Evolutionary conservation across 2,797 vertebrate genomes (phyloP), one percentile per base, ranked within the genome.

Genomic region (Gambelia wislizenii): DNA sequence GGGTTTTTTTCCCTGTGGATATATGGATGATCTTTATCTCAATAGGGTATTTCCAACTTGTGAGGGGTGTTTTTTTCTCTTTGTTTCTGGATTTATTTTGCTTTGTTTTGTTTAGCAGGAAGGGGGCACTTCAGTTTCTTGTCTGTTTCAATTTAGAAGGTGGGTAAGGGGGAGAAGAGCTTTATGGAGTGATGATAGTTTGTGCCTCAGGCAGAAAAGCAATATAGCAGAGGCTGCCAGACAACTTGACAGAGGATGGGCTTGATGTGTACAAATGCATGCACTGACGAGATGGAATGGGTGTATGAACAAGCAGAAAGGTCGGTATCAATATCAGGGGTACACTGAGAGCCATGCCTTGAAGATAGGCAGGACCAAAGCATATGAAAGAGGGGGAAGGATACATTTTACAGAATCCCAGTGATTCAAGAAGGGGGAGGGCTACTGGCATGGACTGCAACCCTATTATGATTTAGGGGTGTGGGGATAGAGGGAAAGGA

Each of bases 151-250:
- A 79, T 92, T 92, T 91, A 52, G 84, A 95, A 92, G 77, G 88
- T 33, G 4, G 1, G 80, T 44, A 20, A 13, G 30, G 52, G 64
- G 44, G 67, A 22, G 36, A 27, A 16, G 30, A 54, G 36, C 56
- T 25, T 75, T 89, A 90, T 87, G 30, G 14, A 90, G 92, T 89
- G 91, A 86, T 95, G 95, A 95, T 94, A 94, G 93, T 36, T 79
- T 80, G 61, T 95, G 94, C 94, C 93, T 94, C 87, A 83, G 94
- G 95, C 94, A 93, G 89, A 90, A 95, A 91, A 89, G 86, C 85
- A 54, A 22, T 82, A n/a, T 84, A 0, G 67, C 89, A 86, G 47
- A 80, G 85, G 33, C 54, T 89, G 88, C 6, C 6, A 90, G 87
- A 75, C 69, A 86, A 0, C 33, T 27, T 3, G 0, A 91, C 36